A percentile compares a stretch with the other conserved stretches of the same genome.
Conservation (phyloP, 2,113 vertebrate species). For the Cephalopterus ornatus region DNA sequence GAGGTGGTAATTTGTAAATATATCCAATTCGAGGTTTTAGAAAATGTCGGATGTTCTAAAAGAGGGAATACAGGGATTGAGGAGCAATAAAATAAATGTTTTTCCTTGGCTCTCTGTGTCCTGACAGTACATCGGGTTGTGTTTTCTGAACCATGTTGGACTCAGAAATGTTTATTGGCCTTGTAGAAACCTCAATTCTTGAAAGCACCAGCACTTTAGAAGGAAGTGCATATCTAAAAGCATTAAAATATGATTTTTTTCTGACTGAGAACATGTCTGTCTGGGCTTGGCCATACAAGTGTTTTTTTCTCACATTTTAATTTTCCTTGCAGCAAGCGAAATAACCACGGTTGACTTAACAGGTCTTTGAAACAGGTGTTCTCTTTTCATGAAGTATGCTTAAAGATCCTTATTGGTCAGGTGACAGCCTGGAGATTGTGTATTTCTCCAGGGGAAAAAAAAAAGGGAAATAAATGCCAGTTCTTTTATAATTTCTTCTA, state of each 20-base stretch:
- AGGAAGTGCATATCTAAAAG: not conserved
- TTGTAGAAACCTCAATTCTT: not conserved
- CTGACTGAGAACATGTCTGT: too few relatives aligned
- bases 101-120: not conserved
- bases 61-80: not conserved
- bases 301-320: not conserved
- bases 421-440: not conserved
- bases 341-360: not conserved
- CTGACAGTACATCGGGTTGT: not conserved
- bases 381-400: not conserved
- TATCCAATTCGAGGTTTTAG: not conserved
- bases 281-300: not conserved
- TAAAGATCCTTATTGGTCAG: not conserved
- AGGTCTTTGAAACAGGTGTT: not conserved
- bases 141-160: not conserved
- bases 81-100: not conserved
- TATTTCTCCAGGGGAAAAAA: not conserved
- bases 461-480: fast-evolving
- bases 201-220: not conserved
- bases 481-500: not conserved
- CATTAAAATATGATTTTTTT: not conserved
- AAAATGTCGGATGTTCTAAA: not conserved
- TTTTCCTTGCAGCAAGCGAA: not conserved
- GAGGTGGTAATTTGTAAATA: not conserved
- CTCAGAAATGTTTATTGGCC: not conserved